Conservation (phyloP, 2,797 vertebrate species). For the Molossus alvarezi region DNA sequence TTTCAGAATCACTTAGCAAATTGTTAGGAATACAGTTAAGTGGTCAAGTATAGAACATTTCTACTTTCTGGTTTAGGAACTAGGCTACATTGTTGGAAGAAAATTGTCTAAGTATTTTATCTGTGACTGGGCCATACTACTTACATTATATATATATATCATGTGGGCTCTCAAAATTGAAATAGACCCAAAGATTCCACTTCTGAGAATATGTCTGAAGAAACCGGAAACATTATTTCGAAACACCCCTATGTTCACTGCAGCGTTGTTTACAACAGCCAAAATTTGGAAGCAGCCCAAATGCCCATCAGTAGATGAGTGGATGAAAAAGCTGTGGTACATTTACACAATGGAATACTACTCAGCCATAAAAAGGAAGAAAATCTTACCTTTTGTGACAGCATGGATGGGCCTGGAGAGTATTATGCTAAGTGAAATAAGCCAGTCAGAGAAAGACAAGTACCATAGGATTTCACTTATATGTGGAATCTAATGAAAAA, state of each 20-base stretch:
- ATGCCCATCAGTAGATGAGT: background rate
- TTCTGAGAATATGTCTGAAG: background rate
- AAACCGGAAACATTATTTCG: background rate
- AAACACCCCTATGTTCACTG: background rate
- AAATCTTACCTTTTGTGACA: background rate
- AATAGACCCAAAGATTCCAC: background rate
- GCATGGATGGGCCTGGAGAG: background rate
- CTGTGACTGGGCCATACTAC: background rate
- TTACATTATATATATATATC: background rate
- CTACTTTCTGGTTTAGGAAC: background rate
- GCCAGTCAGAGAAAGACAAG: background rate
- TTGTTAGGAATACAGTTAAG: background rate
- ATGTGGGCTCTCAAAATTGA: background rate
- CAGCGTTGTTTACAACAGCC: background rate
- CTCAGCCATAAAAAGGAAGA: background rate
- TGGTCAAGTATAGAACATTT: background rate
- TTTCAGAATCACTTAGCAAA: constrained; percentile 30
- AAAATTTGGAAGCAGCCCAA: background rate
- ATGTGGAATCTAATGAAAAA: background rate
- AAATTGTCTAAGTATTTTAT: background rate
- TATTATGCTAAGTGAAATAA: background rate
- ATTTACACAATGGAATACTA: background rate
- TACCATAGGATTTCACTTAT: background rate
- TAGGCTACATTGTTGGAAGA: background rate
- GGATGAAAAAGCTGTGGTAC: background rate